Base-by-base conservation (phyloP, 2,888 invertebrate species). In the Eupithecia dodoneata region DNA sequence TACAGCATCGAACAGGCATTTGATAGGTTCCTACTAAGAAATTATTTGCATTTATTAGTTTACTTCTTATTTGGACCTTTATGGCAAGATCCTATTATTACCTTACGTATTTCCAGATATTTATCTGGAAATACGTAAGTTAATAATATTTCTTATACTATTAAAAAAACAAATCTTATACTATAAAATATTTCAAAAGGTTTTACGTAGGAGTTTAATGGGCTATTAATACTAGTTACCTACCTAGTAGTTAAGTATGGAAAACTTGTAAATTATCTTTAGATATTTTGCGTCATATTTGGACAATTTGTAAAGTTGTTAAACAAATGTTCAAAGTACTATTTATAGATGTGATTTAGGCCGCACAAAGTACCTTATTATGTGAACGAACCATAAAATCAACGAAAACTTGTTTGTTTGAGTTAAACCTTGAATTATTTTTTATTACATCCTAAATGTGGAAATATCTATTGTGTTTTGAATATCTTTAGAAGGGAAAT, bases 391-490 rank as follows among this genome's bases (percentile, higher is more conserved):
- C 18, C 55, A 6, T 59, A 59, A 59, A 18, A 59, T 18, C 63
- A 10, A 63, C 30, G 12, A 63, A 63, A 63, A 63, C 63, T 63
- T 63, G 63, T 63, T 63, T 63, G 63, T 63, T 59, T 18, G 59
- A 18, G 9, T 18, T 59, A 59, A 59, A 12, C 30, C 63, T 63
- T 63, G 63, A 63, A 30, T 30, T 63, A 63, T 30, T 12, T 63
- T 63, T 63, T 10, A 63, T 63, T 63, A 4, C 63, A 30, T 63
- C 63, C 63, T 63, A 63, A 30, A 63, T 63, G 30, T 63, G 63
- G 18, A 63, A 63, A 63, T 18, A 18, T 1, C 1, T 30, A 30
- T 18, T 59, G 9, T 18, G 59, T 59, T 59, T 59, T 10, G 59
- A 18, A 59, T 59, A 18, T 59, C 10, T 18, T 10, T 18, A 59